A percentile compares a stretch with the other conserved stretches of the same genome.
phyloP scores from a whole-genome alignment of 2,113 vertebrate genomes.

The Platysternon megacephalum region DNA sequence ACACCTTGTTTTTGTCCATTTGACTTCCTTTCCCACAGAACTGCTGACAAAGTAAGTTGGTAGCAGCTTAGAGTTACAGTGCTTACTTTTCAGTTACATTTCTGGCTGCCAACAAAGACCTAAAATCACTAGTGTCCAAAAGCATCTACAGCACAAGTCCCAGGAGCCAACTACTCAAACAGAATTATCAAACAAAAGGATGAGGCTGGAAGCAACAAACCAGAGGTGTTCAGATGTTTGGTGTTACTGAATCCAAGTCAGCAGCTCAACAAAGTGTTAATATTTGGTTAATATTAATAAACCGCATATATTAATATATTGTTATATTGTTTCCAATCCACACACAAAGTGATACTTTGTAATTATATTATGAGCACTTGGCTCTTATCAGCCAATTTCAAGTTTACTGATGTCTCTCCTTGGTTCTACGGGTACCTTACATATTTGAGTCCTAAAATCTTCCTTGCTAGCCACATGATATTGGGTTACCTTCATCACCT shows the following conservation, averaged over 20 bases:
- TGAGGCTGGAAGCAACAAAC: not conserved
- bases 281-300: not conserved
- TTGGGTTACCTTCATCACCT: not conserved
- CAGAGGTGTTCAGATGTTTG: not conserved
- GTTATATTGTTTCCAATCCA: not conserved
- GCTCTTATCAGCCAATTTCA: not conserved
- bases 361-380: not conserved
- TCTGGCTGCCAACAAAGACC: not conserved
- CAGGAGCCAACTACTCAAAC: not conserved
- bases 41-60: not conserved
- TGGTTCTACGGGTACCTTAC: not conserved
- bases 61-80: not conserved
- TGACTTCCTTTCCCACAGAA: not conserved
- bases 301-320: not conserved
- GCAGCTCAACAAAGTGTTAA: not conserved
- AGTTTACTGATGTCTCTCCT: not conserved
- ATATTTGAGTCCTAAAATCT: not conserved
- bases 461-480: not conserved
- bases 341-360: not conserved
- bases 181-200: not conserved
- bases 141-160: not conserved
- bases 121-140: not conserved
- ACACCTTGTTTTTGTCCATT: not conserved
- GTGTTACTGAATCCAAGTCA: not conserved
- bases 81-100: not conserved